Conservation (phyloP, 2,888 invertebrate genomes). For the Micropterix aruncella region DNA sequence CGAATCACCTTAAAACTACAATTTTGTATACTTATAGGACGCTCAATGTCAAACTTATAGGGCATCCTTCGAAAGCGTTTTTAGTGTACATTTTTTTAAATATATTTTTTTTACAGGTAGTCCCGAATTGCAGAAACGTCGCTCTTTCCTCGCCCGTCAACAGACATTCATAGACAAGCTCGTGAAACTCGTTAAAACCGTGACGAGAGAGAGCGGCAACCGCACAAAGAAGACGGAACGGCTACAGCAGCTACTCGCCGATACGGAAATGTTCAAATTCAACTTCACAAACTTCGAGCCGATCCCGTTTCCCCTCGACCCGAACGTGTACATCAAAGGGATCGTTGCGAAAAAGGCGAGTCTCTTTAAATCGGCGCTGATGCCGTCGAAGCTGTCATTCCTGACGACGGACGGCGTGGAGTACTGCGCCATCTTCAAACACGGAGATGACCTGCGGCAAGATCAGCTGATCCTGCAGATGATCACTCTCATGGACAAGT, state of each 20-base stretch:
- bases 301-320: slow-evolving; percentile 90
- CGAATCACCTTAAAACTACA: too few species aligned
- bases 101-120: slow-evolving; percentile 32
- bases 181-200: slow-evolving; percentile 74
- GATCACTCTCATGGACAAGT: slow-evolving; percentile 95
- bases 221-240: slow-evolving; percentile 85
- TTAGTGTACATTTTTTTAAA: too few species aligned
- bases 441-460: slow-evolving; percentile 94
- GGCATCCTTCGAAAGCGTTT: too few species aligned
- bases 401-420: slow-evolving; percentile 65
- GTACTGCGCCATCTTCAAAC: slow-evolving; percentile 94
- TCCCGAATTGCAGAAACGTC: slow-evolving; percentile 56
- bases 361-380: slow-evolving; percentile 90
- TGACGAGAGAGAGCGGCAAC: slow-evolving; percentile 83
- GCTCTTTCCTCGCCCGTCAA: slow-evolving; percentile 68
- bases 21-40: too few species aligned
- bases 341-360: slow-evolving; percentile 82
- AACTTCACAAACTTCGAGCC: slow-evolving; percentile 86
- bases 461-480: slow-evolving; percentile 97
- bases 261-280: slow-evolving; percentile 66
- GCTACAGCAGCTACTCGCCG: slow-evolving; percentile 69
- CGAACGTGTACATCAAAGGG: slow-evolving; percentile 75
- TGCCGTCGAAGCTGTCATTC: slow-evolving; percentile 88
- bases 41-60: too few species aligned
- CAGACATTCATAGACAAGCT: slow-evolving; percentile 85